Percentiles rank a stretch among this genome's conserved stretches.
Conservation (phyloP, 1,140 invertebrate genomes). For the Laupala kohalensis region DNA sequence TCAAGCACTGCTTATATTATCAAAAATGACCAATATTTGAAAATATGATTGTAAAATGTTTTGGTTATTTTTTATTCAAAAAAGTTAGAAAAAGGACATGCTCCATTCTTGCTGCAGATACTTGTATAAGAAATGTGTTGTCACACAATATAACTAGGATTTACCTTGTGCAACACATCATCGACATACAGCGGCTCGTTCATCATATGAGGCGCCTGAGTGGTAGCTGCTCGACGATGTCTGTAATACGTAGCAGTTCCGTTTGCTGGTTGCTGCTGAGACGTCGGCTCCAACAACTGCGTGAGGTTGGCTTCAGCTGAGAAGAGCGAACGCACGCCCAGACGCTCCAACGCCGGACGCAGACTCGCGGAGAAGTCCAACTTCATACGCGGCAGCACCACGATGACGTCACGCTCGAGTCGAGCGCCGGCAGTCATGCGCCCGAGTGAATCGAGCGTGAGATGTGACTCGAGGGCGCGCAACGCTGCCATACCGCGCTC, state of each 20-base stretch:
- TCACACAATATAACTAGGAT: too few relatives aligned
- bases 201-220: background rate
- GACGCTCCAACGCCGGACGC: constrained; percentile 29
- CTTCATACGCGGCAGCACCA: constrained; percentile 19
- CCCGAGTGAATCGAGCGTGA: constrained; percentile 37
- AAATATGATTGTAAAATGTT: too few relatives aligned
- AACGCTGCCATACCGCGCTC: constrained; percentile 32
- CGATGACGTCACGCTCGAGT: constrained; percentile 1
- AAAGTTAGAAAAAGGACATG: too few relatives aligned
- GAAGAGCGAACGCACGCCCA: constrained; percentile 49
- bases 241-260: background rate
- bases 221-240: background rate
- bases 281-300: constrained; percentile 28
- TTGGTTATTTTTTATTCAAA: too few relatives aligned
- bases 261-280: too few relatives aligned
- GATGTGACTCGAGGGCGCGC: constrained; percentile 30
- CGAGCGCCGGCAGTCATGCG: constrained; percentile 28
- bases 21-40: too few relatives aligned
- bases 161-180: background rate
- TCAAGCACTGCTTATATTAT: too few relatives aligned
- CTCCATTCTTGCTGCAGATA: too few relatives aligned
- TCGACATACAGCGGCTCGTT: background rate
- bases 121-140: too few relatives aligned
- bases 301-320: constrained; percentile 42
- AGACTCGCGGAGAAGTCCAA: constrained; percentile 41